Percentiles rank a stretch among this genome's conserved stretches.
Conservation (phyloP, 1,140 invertebrate species). For the Oncopodura yosiiana region DNA sequence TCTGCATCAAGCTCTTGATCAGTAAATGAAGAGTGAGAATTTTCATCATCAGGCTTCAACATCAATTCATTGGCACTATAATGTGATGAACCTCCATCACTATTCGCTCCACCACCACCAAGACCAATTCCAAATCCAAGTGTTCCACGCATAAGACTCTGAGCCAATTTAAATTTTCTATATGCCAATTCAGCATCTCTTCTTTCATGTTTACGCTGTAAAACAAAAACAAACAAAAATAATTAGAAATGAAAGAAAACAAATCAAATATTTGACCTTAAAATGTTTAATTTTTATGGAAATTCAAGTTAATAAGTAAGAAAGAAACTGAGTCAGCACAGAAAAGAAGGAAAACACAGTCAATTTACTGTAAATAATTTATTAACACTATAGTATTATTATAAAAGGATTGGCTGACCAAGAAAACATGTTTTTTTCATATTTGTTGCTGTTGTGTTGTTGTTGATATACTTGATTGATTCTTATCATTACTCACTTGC, state of each 20-base stretch:
- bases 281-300: background rate
- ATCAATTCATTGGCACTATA: too few species aligned
- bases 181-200: constrained; percentile 78
- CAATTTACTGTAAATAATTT: too few species aligned
- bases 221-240: background rate
- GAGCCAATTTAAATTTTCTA: constrained; percentile 61
- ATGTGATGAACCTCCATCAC: too few species aligned
- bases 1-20: constrained; percentile 28
- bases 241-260: background rate
- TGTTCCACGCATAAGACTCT: constrained; percentile 42
- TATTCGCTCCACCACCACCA: constrained; percentile 16
- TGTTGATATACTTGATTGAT: too few species aligned
- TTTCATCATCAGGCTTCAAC: constrained; percentile 31
- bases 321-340: background rate
- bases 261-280: background rate
- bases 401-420: too few species aligned
- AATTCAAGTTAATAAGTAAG: too few species aligned
- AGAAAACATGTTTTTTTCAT: too few species aligned
- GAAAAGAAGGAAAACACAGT: background rate
- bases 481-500: too few species aligned
- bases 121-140: constrained; percentile 33
- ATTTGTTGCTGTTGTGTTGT: too few species aligned
- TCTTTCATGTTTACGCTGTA: constrained; percentile 77
- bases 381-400: too few species aligned
- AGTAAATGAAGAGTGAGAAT: constrained; percentile 23